Percentiles rank a stretch among this genome's conserved stretches.
Evolutionary conservation across 2,113 vertebrate genomes (phyloP).

Genomic region (Dromas ardeola): DNA sequence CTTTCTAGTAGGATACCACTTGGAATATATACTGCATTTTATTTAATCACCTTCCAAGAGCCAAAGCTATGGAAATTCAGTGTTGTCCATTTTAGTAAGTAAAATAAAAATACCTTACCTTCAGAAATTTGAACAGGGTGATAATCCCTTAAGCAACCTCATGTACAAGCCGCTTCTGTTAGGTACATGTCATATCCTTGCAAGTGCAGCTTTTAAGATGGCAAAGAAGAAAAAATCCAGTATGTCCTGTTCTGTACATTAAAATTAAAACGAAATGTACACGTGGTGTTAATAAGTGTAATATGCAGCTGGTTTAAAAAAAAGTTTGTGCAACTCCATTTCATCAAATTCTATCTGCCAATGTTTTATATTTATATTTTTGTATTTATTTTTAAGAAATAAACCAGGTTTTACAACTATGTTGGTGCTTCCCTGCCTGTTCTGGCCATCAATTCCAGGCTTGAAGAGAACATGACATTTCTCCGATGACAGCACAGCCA

Average conservation of each 20-base stretch:
- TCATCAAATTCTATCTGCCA: constrained; percentile 87
- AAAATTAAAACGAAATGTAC: constrained; percentile 73
- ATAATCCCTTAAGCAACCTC: constrained; percentile 68
- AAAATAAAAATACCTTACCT: constrained; percentile 66
- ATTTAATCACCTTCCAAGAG: constrained; percentile 79
- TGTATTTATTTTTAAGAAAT: constrained; percentile 99
- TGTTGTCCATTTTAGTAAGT: constrained; percentile 78
- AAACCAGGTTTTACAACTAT: constrained; percentile 87
- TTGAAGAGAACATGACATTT: not conserved
- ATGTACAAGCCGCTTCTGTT: constrained; percentile 73
- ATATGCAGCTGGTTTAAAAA: constrained; percentile 81
- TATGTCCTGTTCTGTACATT: constrained; percentile 80
- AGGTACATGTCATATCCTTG: constrained; percentile 68
- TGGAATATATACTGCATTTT: constrained; percentile 73
- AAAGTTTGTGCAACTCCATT: constrained; percentile 83
- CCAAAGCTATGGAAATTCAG: constrained; percentile 81
- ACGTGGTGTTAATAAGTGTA: constrained; percentile 83
- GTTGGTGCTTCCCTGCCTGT: constrained; percentile 39
- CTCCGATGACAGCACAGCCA: not conserved
- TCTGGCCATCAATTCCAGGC: not conserved
- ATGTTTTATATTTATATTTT: constrained; percentile 99
- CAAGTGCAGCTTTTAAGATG: constrained; percentile 74
- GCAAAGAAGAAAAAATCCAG: constrained; percentile 50
- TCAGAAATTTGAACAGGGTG: constrained; percentile 71
- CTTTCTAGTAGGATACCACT: constrained; percentile 76